These are phyloP conservation scores for Todiramphus saurophagus DNA, from an alignment of 2,113 vertebrate species.

Conservation along the genomic window DNA sequence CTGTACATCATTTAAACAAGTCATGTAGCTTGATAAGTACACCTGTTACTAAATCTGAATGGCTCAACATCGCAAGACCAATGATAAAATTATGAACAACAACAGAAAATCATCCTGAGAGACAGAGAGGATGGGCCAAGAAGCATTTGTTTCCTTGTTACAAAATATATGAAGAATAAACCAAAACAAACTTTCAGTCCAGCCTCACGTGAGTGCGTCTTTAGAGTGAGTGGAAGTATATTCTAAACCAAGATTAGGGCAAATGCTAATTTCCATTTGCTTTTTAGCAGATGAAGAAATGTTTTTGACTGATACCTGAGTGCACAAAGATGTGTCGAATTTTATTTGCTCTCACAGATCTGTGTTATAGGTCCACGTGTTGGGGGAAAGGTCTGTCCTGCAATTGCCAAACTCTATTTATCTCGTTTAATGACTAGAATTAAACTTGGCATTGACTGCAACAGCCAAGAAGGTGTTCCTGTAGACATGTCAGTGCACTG, in stretches of 20 bases:
- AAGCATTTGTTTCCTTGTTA: neutral
- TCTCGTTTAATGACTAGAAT: neutral
- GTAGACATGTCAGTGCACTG: neutral
- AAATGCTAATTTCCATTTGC: neutral
- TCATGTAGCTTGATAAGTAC: neutral
- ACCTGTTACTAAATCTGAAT: neutral
- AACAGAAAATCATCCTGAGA: neutral
- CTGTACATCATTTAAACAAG: neutral
- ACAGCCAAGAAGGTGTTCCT: neutral
- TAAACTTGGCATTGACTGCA: neutral
- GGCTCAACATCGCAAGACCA: neutral
- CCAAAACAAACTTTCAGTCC: neutral
- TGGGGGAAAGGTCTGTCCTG: neutral
- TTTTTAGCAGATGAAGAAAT: neutral
- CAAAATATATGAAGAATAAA: neutral
- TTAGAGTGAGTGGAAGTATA: neutral
- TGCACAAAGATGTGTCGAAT: neutral
- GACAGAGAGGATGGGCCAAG: neutral
- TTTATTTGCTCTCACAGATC: neutral
- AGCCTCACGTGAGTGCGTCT: neutral
- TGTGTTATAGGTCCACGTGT: neutral
- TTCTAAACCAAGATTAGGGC: neutral
- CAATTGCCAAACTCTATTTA: neutral
- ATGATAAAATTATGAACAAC: neutral
- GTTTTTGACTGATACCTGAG: neutral